Conservation (phyloP, 2,113 vertebrate genomes). For the Eidolon helvum region DNA sequence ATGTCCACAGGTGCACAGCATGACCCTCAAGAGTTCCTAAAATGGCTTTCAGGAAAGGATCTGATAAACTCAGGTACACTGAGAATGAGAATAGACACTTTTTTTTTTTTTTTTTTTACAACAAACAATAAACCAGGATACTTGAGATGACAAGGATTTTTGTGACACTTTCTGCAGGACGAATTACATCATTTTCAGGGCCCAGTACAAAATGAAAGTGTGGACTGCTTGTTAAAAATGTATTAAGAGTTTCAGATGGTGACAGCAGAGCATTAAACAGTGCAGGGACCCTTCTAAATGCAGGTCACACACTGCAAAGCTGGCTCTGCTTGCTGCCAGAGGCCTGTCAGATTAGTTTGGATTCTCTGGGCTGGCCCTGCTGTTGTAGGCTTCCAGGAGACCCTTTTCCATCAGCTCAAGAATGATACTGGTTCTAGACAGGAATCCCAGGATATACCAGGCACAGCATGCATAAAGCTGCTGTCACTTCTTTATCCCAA, state of each 20-base stretch:
- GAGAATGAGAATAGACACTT: background rate
- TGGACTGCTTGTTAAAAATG: background rate
- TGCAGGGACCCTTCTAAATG: background rate
- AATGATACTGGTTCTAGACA: background rate
- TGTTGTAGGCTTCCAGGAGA: background rate
- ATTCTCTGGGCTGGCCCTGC: background rate
- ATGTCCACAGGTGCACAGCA: background rate
- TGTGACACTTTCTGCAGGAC: background rate
- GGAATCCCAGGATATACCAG: background rate
- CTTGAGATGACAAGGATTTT: background rate
- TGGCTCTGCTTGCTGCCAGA: background rate
- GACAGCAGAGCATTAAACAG: background rate
- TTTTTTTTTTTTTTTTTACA: background rate
- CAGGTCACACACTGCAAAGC: accelerated
- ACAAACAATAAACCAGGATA: background rate
- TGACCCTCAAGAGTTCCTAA: background rate
- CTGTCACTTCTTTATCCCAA: background rate
- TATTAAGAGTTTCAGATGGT: background rate
- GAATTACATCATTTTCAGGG: background rate
- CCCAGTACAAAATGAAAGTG: background rate
- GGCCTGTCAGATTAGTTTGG: background rate
- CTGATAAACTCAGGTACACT: background rate
- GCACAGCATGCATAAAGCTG: background rate
- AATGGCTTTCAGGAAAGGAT: background rate
- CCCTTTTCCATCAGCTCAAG: background rate